These are phyloP conservation scores for Chelonus insularis DNA, from an alignment of 1,140 invertebrate genomes.

Conservation along the genomic window DNA sequence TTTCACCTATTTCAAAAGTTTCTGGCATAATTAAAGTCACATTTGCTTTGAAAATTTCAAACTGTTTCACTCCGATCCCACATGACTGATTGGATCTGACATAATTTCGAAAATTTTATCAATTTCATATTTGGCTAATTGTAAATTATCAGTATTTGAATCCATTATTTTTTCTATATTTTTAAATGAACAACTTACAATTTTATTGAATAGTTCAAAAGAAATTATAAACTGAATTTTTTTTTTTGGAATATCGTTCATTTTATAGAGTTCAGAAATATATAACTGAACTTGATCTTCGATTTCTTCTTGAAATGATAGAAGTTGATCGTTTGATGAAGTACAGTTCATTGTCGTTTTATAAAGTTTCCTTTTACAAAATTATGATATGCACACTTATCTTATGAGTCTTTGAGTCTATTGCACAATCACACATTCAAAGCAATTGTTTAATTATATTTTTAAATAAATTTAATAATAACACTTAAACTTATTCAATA, in stretches of 20 bases:
- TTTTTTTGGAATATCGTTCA: background rate
- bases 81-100: background rate
- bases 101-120: background rate
- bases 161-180: background rate
- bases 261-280: background rate
- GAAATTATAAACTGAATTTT: conserved; percentile 1
- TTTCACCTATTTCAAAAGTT: no score
- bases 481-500: no score
- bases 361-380: no score
- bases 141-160: background rate
- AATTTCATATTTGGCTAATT: background rate
- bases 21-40: no score
- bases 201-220: background rate
- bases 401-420: no score
- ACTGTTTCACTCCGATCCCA: background rate
- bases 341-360: background rate
- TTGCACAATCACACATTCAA: no score
- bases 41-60: background rate
- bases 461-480: no score
- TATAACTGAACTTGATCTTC: background rate
- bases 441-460: no score
- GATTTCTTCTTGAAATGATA: background rate
- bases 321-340: background rate
- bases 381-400: no score
- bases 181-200: background rate